Percentiles rank a stretch among this genome's conserved stretches.
Evolutionary conservation across 1,140 invertebrate species (phyloP).

Genomic region (Bombus affinis): DNA sequence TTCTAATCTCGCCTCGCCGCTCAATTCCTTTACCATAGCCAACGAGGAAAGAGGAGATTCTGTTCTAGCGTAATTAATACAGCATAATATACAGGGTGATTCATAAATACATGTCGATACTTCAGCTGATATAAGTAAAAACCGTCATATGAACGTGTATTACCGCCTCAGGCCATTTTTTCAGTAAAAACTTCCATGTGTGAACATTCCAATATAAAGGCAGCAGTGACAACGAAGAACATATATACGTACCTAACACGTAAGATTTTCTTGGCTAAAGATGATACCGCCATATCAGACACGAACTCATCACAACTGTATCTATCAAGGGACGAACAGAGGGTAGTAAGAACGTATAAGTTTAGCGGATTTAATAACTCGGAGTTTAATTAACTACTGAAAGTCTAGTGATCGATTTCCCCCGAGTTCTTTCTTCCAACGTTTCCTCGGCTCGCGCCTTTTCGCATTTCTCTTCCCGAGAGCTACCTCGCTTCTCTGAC

Average conservation of each 20-base stretch:
- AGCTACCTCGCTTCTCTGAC: slow-evolving; percentile 41
- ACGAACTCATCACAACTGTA: not conserved
- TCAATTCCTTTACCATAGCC: not conserved
- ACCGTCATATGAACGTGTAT: too few species aligned
- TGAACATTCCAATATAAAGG: too few species aligned
- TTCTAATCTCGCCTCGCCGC: not conserved
- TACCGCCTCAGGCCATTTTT: too few species aligned
- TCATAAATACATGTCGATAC: too few species aligned
- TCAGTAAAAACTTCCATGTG: too few species aligned
- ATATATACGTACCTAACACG: not conserved
- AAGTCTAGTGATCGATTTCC: slow-evolving; percentile 78
- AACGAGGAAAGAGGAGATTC: too few species aligned
- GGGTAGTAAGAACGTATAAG: slow-evolving; percentile 64
- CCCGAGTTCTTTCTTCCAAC: slow-evolving; percentile 62
- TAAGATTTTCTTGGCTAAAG: not conserved
- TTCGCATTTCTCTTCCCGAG: slow-evolving; percentile 33
- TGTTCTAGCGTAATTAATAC: not conserved
- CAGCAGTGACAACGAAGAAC: too few species aligned
- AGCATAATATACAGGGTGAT: too few species aligned
- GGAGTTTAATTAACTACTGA: slow-evolving; percentile 80
- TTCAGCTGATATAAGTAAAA: too few species aligned
- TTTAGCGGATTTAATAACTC: slow-evolving; percentile 80
- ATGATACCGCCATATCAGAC: not conserved
- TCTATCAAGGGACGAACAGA: not conserved
- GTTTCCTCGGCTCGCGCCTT: slow-evolving; percentile 51